Evolutionary conservation across 1,140 invertebrate species (phyloP).

Genomic region (Drosophila orosa): DNA sequence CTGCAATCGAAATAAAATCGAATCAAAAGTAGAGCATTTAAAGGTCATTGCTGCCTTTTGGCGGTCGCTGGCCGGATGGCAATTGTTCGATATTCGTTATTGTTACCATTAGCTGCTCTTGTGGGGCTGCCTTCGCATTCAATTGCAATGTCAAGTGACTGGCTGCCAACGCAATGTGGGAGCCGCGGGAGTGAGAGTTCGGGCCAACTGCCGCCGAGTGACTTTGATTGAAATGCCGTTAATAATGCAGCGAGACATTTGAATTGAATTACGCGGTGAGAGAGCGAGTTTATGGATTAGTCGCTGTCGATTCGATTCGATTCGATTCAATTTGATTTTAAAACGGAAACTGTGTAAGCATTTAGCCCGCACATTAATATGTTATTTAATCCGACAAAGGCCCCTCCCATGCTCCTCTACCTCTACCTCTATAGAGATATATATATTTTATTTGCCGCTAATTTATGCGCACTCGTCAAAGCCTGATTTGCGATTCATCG

Average conservation of each 20-base stretch:
- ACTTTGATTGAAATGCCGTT: constrained; percentile 69
- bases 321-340: constrained; percentile 20
- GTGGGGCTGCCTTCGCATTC: constrained; percentile 53
- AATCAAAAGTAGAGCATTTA: constrained; percentile 11
- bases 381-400: constrained; percentile 26
- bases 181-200: not conserved
- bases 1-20: not conserved
- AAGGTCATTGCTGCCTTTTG: not conserved
- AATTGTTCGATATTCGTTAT: constrained; percentile 36
- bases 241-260: constrained; percentile 72
- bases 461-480: constrained; percentile 60
- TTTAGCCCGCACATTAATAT: constrained; percentile 15
- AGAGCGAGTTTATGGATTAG: constrained; percentile 46
- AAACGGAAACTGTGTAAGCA: constrained; percentile 50
- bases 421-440: constrained; percentile 9
- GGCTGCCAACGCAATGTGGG: constrained; percentile 38
- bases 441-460: constrained; percentile 30
- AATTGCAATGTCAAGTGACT: constrained; percentile 76
- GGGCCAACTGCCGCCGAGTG: constrained; percentile 13
- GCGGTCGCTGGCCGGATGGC: not conserved
- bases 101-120: constrained; percentile 43
- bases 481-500: constrained; percentile 38
- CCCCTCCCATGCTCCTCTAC: no score
- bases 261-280: constrained; percentile 63
- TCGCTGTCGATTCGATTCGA: not conserved